phyloP scores from a whole-genome alignment of 30 jellyfish, hydroid and myxozoan genomes.

The Cassiopea xamachana region DNA sequence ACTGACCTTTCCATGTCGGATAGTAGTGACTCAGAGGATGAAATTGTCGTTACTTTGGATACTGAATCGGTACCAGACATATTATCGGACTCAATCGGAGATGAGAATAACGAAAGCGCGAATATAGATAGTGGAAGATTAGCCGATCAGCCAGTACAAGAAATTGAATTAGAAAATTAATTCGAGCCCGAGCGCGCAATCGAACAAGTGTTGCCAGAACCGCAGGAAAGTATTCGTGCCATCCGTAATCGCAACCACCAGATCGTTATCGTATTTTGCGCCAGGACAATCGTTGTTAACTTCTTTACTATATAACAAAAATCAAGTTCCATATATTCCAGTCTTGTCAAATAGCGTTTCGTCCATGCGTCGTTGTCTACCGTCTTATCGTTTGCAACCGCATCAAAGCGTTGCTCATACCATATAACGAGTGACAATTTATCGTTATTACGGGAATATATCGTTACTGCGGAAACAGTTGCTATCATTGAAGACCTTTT shows the following conservation, averaged over 20 bases:
- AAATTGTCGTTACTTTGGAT: neutral
- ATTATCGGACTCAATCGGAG: neutral
- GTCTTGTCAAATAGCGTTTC: neutral
- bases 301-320: neutral
- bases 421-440: neutral
- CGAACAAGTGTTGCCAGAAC: neutral
- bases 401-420: neutral
- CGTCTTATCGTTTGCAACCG: neutral
- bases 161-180: neutral
- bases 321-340: neutral
- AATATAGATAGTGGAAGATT: neutral
- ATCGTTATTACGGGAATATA: neutral
- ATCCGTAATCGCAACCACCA: conserved; percentile 18
- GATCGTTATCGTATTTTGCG: neutral
- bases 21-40: conserved; percentile 6
- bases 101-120: neutral
- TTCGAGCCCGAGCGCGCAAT: neutral
- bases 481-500: too few relatives aligned
- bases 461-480: too few relatives aligned
- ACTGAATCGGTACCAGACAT: neutral
- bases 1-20: neutral
- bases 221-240: neutral
- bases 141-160: neutral
- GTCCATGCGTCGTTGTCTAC: neutral
- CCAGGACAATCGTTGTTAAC: conserved; percentile 3